Evolutionary conservation across 2,888 invertebrate genomes (phyloP), one percentile per base, ranked within the genome.

Genomic region (Drosophila prolongata): DNA sequence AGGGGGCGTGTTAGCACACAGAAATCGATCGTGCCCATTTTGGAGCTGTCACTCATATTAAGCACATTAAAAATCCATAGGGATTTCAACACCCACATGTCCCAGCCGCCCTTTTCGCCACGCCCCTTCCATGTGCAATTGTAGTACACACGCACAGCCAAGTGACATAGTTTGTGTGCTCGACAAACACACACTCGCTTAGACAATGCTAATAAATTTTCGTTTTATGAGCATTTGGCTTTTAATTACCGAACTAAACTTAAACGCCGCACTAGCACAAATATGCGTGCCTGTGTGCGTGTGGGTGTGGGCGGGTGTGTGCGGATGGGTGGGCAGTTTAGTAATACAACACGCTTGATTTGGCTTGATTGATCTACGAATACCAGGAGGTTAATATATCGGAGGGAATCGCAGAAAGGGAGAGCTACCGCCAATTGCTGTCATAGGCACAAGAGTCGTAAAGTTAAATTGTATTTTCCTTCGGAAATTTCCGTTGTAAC

Each of bases 171-270:
- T 55, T 44, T 69, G 58, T 74, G 52, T 75, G 73, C 49, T 24
- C 53, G 49, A 68, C 67, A 66, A 19, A 49, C 55, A 46, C 72
- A 53, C 59, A 75, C 68, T 75, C 68, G 68, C 53, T 67, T 67
- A 65, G 62, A 69, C 77, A 76, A 67, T 66, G 61, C 68, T 75
- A 75, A 75, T 75, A 70, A 68, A 73, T 76, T 77, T 69, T 54
- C 58, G 58, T 76, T 76, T 77, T 73, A 76, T 76, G 68, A 58
- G 77, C 65, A 64, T 73, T 73, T 46, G 76, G 52, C 76, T 76
- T 76, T 76, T 76, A 76, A 76, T 76, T 76, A 76, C 66, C 59
- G 57, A 75, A 73, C 72, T 72, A 72, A 72, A 72, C 74, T 74
- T 73, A 72, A 72, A 65, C 65, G 73, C 70, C 73, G 68, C 66